Percentiles rank a stretch among this genome's conserved stretches.
These are phyloP conservation scores for Megathymus violae DNA, from an alignment of 1,140 invertebrate genomes.

Conservation along the genomic window DNA sequence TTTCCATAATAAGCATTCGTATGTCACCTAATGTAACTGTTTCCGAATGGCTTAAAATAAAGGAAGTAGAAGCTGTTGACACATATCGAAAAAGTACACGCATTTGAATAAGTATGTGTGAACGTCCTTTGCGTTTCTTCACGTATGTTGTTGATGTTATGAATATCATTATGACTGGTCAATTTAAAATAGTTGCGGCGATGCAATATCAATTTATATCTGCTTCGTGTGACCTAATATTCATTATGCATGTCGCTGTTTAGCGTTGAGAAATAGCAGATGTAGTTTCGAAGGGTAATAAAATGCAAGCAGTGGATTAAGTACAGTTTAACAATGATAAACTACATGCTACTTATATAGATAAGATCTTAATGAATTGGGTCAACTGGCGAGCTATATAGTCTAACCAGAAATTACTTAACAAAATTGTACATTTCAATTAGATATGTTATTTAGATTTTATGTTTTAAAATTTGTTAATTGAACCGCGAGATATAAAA, in stretches of 20 bases:
- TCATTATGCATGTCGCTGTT: background rate
- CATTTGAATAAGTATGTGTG: constrained; percentile 28
- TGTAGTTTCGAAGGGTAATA: constrained; percentile 7
- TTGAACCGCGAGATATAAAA: too few relatives aligned
- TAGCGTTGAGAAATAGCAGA: constrained; percentile 1
- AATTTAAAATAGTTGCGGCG: constrained; percentile 15
- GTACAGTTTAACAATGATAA: background rate
- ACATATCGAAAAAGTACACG: constrained; percentile 29
- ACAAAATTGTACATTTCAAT: too few relatives aligned
- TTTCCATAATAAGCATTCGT: background rate
- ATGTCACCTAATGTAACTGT: background rate
- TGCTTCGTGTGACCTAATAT: constrained; percentile 19
- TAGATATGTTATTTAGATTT: too few relatives aligned
- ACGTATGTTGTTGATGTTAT: constrained; percentile 20
- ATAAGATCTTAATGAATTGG: background rate
- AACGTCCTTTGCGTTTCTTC: constrained; percentile 20
- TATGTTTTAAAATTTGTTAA: too few relatives aligned
- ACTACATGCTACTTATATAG: background rate
- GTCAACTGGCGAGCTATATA: background rate
- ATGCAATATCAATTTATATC: constrained; percentile 23
- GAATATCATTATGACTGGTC: constrained; percentile 10
- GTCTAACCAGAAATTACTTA: too few relatives aligned
- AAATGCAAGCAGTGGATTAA: background rate
- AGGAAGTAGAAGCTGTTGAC: constrained; percentile 33
- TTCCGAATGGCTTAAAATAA: constrained; percentile 3